phyloP scores from a whole-genome alignment of 2,888 invertebrate species.

The Perizoma flavofasciatum region DNA sequence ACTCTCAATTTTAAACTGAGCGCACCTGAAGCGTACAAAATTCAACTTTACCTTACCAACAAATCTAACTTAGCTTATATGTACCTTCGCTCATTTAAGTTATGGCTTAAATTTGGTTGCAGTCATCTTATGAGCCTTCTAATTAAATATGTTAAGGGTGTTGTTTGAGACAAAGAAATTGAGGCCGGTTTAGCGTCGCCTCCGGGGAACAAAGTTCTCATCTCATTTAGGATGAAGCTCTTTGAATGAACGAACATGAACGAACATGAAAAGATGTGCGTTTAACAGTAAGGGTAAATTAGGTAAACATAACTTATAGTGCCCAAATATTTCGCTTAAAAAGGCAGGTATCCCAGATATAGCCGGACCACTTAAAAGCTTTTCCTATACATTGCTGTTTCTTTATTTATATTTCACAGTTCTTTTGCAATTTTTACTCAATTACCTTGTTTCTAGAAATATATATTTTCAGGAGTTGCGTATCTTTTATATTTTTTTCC shows the following conservation, averaged over 20 bases:
- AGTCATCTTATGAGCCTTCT: constrained; percentile 45
- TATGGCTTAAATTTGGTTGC: constrained; percentile 24
- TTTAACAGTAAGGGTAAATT: constrained; percentile 1
- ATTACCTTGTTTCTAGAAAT: not conserved
- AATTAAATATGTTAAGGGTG: constrained; percentile 72
- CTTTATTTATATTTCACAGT: not conserved
- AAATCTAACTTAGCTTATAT: constrained; percentile 6
- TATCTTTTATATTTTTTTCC: constrained; percentile 1
- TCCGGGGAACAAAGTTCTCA: constrained; percentile 36
- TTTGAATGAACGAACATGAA: constrained; percentile 17
- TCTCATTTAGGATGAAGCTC: constrained; percentile 21
- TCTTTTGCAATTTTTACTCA: not conserved
- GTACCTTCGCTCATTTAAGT: constrained; percentile 2
- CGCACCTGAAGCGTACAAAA: constrained; percentile 36
- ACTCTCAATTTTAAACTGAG: constrained; percentile 45
- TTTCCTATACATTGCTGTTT: too few species aligned
- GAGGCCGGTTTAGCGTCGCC: constrained; percentile 42
- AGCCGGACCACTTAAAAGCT: too few species aligned
- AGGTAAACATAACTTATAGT: not conserved
- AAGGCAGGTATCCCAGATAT: too few species aligned
- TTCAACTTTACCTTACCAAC: constrained; percentile 28
- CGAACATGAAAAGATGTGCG: constrained; percentile 20
- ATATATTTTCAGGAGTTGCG: not conserved
- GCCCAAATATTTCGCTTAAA: not conserved
- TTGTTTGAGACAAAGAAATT: constrained; percentile 65